phyloP scores from a whole-genome alignment of 2,797 vertebrate species.

The Manis crassicaudata region DNA sequence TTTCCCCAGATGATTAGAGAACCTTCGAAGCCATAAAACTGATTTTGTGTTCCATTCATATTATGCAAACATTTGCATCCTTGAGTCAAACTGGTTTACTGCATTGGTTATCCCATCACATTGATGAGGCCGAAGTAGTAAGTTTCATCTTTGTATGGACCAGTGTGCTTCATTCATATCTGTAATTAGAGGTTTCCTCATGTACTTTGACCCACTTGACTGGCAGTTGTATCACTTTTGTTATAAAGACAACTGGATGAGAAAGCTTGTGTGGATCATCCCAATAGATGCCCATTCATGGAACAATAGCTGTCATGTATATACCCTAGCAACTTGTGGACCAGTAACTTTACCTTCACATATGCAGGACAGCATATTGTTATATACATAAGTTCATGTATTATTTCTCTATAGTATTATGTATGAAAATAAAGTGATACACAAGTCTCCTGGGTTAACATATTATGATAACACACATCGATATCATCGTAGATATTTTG shows the following conservation, averaged over 20 bases:
- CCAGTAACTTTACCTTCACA: background rate
- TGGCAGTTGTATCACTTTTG: background rate
- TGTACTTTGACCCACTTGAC: background rate
- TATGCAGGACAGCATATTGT: background rate
- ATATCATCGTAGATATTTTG: background rate
- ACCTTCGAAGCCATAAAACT: background rate
- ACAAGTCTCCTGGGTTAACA: background rate
- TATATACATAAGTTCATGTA: background rate
- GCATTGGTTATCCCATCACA: background rate
- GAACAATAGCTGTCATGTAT: background rate
- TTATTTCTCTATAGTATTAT: background rate
- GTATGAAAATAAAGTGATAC: slow-evolving; percentile 18
- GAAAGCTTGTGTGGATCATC: background rate
- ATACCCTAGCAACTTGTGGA: background rate
- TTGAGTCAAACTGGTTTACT: background rate
- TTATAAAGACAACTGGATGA: background rate
- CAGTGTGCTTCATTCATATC: background rate
- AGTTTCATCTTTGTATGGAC: background rate
- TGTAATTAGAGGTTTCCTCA: background rate
- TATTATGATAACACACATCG: background rate
- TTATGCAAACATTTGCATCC: background rate
- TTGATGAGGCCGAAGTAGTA: background rate
- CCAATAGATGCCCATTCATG: background rate
- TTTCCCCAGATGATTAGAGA: background rate
- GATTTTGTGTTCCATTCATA: background rate